Base-by-base conservation (phyloP, 2,888 invertebrate species). In the Rhogogaster chlorosoma region DNA sequence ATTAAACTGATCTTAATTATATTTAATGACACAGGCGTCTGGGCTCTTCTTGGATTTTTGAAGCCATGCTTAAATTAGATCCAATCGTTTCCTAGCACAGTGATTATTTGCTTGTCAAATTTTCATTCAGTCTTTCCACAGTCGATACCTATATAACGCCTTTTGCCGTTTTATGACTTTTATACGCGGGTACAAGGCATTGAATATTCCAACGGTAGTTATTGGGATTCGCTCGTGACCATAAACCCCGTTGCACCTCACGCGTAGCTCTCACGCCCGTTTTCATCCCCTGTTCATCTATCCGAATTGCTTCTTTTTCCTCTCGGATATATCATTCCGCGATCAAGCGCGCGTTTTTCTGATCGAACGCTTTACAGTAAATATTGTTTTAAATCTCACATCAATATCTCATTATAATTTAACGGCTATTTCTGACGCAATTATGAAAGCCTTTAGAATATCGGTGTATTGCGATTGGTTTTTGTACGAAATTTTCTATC, bases 131-230 rank as follows among this genome's bases (percentile, higher is more conserved):
- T 32, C 32, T 67, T 32, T 15, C 32, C 71, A n/a, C n/a, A 38
- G 49, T 49, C 5, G 15, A n/a, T 73, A 38, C 22, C n/a, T 61
- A 61, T 38, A 26, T 73, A 70, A 70, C 73, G 12, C 7, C 45
- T 77, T 77, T 77, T 32, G 18, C 67, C 26, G 67, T 67, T 32
- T 77, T 77, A 77, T 38, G 77, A 77, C 32, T 49, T 49, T 49
- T n/a, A 49, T 45, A 22, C 29, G 29, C 32, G 45, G 77, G 45
- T 67, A 77, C 49, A 36, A n/a, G 10, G 22, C 77, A 77, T 77
- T 77, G 77, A 77, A 77, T 77, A 77, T 77, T 77, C 32, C 32
- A 53, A 77, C 77, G 53, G 77, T 49, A 49, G 53, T 77, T 77
- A 77, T 77, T 77, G 77, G 49, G 77, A 45, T 49, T 32, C 49